Evolutionary conservation across 1,140 invertebrate genomes (phyloP).

Genomic region (Bombus superbus): DNA sequence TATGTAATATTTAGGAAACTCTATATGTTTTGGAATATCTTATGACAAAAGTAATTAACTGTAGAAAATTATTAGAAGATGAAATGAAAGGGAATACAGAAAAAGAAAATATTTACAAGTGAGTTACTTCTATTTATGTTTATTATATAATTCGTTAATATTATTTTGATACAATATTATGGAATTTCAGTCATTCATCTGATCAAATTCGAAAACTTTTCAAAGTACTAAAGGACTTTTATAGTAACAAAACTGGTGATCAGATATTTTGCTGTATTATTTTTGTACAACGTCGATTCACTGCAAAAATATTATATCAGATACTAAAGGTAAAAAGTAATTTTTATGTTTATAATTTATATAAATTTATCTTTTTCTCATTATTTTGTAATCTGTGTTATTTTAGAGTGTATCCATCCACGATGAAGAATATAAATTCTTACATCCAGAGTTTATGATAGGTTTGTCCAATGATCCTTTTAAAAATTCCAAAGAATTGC

Average conservation of each 20-base stretch:
- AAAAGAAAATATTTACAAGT: constrained; percentile 65
- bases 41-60: constrained; percentile 69
- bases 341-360: constrained; percentile 26
- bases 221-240: constrained; percentile 82
- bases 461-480: constrained; percentile 85
- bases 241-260: constrained; percentile 73
- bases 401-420: constrained; percentile 76
- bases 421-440: constrained; percentile 82
- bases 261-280: constrained; percentile 89
- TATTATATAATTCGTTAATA: constrained; percentile 22
- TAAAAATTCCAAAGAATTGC: constrained; percentile 83
- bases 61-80: constrained; percentile 74
- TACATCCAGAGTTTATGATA: constrained; percentile 89
- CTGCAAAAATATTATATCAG: constrained; percentile 90
- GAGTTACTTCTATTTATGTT: constrained; percentile 17
- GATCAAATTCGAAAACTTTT: constrained; percentile 85
- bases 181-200: constrained; percentile 83
- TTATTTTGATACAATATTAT: constrained; percentile 58
- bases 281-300: constrained; percentile 91
- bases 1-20: constrained; percentile 57
- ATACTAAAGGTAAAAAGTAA: constrained; percentile 85
- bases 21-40: constrained; percentile 60
- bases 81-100: constrained; percentile 69
- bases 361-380: neutral
- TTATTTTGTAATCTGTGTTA: constrained; percentile 43